Evolutionary conservation across 2,888 invertebrate species (phyloP).

Genomic region (Eledona agricola): DNA sequence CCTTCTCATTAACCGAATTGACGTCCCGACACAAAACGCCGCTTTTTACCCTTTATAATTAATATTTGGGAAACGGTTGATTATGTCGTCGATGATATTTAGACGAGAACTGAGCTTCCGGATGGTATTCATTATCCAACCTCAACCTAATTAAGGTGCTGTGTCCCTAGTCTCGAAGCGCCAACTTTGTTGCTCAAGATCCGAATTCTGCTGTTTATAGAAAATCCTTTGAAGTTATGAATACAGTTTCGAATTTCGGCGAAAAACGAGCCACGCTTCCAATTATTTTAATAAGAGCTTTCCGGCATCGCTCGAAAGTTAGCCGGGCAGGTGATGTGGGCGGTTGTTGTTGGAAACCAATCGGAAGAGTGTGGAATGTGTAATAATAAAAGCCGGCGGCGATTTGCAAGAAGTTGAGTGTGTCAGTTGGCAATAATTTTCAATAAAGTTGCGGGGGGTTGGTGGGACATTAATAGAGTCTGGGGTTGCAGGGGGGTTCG

Average conservation of each 20-base stretch:
- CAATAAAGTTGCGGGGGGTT: slow-evolving; percentile 35
- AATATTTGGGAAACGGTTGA: slow-evolving; percentile 23
- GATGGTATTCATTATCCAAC: slow-evolving; percentile 24
- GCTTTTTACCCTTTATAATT: slow-evolving; percentile 12
- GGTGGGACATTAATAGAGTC: slow-evolving; percentile 36
- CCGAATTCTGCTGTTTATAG: slow-evolving; percentile 12
- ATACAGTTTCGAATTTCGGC: slow-evolving; percentile 11
- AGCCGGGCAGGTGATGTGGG: no score
- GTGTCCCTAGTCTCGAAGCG: slow-evolving; percentile 11
- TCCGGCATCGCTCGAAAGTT: background rate
- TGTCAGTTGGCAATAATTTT: slow-evolving; percentile 35
- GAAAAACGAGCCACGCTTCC: slow-evolving; percentile 5
- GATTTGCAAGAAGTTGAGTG: slow-evolving; percentile 11
- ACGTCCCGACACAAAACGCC: slow-evolving; percentile 7
- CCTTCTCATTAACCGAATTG: slow-evolving; percentile 26
- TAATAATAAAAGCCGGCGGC: background rate
- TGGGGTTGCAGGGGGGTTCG: slow-evolving; percentile 27
- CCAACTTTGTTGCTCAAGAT: slow-evolving; percentile 18
- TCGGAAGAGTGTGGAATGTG: background rate
- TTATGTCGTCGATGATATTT: slow-evolving; percentile 4
- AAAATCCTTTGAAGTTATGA: slow-evolving; percentile 15
- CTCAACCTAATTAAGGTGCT: slow-evolving; percentile 24
- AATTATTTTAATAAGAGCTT: slow-evolving; percentile 4
- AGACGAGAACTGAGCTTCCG: slow-evolving; percentile 11
- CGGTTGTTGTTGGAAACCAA: no score